phyloP scores from a whole-genome alignment of 2,888 invertebrate genomes.

The Campoplex nolae region DNA sequence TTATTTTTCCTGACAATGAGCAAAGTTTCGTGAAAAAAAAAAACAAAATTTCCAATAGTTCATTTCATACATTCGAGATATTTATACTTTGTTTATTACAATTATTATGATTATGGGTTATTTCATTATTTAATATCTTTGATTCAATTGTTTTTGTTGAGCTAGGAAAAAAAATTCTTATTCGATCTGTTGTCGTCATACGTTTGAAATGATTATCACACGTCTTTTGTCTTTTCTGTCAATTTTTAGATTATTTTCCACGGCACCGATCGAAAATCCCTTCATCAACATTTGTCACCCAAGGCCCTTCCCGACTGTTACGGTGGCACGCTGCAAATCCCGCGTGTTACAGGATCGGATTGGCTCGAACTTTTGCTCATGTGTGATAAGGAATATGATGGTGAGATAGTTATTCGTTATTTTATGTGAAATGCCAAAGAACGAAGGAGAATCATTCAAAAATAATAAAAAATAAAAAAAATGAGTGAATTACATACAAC shows the following conservation, averaged over 20 bases:
- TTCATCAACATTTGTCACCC: conserved; percentile 90
- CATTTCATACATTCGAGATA: too few relatives aligned
- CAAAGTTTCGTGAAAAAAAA: too few relatives aligned
- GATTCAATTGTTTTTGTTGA: too few relatives aligned
- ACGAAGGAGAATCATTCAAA: neutral
- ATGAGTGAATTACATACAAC: neutral
- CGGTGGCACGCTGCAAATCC: conserved; percentile 90
- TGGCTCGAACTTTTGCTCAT: conserved; percentile 90
- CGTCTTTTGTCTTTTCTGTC: conserved; percentile 35
- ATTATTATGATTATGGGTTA: too few relatives aligned
- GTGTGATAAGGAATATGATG: conserved; percentile 91
- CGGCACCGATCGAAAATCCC: conserved; percentile 90
- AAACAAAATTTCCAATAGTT: too few relatives aligned
- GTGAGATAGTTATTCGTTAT: conserved; percentile 84
- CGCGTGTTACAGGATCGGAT: conserved; percentile 89
- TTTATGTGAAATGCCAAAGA: neutral
- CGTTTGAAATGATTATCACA: too few relatives aligned
- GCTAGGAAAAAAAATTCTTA: neutral
- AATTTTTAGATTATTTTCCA: conserved; percentile 89
- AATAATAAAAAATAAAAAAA: neutral
- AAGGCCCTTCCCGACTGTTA: conserved; percentile 90
- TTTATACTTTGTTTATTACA: too few relatives aligned
- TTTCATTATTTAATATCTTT: too few relatives aligned
- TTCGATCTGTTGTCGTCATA: neutral
- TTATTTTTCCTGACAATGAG: too few relatives aligned